A percentile compares a stretch with the other conserved stretches of the same genome.
Conservation (phyloP, 2,113 vertebrate species). For the Xiphorhynchus elegans region DNA sequence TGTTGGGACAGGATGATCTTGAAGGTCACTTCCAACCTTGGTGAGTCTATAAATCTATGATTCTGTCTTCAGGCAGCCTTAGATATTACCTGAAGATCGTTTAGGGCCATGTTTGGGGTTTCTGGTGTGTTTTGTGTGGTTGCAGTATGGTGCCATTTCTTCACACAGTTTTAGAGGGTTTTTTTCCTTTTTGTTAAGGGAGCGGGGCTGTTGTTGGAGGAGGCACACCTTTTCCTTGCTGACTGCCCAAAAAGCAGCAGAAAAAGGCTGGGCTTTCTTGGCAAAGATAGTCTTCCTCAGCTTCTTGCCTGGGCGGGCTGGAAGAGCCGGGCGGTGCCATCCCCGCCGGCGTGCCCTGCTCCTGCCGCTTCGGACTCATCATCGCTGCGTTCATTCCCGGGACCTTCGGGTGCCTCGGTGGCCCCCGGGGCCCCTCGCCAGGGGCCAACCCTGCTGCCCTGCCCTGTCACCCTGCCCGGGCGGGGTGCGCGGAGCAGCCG, state of each 20-base stretch:
- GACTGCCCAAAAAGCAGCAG: not conserved
- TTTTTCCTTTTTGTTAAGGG: not conserved
- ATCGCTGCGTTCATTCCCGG: fast-evolving
- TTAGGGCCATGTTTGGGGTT: not conserved
- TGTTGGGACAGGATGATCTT: not conserved
- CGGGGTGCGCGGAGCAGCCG: no score
- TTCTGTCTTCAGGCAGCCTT: not conserved
- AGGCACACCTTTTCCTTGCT: not conserved
- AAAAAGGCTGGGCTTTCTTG: not conserved
- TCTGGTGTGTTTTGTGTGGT: not conserved
- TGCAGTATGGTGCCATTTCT: not conserved
- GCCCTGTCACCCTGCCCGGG: no score
- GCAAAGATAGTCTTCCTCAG: not conserved
- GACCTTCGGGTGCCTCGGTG: fast-evolving
- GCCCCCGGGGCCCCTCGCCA: not conserved
- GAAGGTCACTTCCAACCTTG: not conserved
- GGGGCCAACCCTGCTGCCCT: no score
- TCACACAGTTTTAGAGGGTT: not conserved
- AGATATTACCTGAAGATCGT: not conserved
- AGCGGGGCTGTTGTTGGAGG: not conserved
- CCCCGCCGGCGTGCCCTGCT: not conserved
- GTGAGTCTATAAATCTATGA: not conserved
- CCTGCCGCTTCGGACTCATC: fast-evolving
- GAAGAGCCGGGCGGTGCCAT: no score
- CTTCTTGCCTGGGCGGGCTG: not conserved